Percentiles rank a stretch among this genome's conserved stretches.
Evolutionary conservation across 2,797 vertebrate genomes (phyloP).

Genomic region (Sternotherus odoratus): DNA sequence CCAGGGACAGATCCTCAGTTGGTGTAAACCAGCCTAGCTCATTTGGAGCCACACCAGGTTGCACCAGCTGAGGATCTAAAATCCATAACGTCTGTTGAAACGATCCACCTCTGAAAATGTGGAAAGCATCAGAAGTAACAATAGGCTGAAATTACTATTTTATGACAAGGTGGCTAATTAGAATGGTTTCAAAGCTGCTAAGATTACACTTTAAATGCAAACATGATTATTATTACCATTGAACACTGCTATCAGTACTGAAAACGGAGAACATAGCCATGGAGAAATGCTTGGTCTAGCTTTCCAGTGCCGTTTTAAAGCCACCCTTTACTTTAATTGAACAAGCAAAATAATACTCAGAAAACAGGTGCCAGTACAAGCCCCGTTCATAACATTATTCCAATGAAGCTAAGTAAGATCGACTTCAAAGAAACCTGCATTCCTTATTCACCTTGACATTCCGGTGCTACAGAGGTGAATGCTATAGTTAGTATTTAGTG

Average conservation of each 20-base stretch:
- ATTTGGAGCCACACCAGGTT: not conserved
- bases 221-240: not conserved
- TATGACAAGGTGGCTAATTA: not conserved
- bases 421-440: not conserved
- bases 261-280: not conserved
- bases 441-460: not conserved
- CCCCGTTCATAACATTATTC: not conserved
- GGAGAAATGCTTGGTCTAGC: not conserved
- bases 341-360: not conserved
- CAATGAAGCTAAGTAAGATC: not conserved
- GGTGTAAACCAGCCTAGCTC: not conserved
- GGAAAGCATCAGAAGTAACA: not conserved
- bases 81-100: not conserved
- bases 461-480: not conserved
- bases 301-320: constrained; percentile 7
- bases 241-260: constrained; percentile 6
- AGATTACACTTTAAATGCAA: not conserved
- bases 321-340: accelerated
- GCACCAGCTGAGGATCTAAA: not conserved
- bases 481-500: not conserved
- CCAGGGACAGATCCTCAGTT: not conserved
- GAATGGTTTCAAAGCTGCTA: constrained; percentile 21
- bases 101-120: not conserved
- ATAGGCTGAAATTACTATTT: not conserved
- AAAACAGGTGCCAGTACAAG: constrained; percentile 4